Evolutionary conservation across 2,113 vertebrate genomes (phyloP).

Genomic region (Casuarius casuarius): DNA sequence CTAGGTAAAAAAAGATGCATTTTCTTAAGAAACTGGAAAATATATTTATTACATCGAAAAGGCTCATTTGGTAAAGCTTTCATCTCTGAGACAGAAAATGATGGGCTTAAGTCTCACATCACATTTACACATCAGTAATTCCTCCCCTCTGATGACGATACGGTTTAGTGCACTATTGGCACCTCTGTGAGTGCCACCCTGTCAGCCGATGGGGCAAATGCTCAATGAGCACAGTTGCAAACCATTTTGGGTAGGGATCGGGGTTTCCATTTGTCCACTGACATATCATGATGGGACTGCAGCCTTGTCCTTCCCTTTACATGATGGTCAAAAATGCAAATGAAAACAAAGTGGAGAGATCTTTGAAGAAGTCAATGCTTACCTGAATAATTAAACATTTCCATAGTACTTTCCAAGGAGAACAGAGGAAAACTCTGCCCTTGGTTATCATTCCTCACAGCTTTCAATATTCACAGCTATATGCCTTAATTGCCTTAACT

Average conservation of each 20-base stretch:
- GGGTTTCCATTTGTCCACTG: background rate
- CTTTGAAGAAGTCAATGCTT: background rate
- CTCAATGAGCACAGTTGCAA: background rate
- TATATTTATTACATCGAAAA: background rate
- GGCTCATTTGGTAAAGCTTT: conserved; percentile 21
- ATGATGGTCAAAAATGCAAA: fast-evolving
- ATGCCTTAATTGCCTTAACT: background rate
- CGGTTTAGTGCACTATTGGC: background rate
- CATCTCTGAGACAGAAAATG: conserved; percentile 1
- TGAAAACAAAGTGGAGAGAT: background rate
- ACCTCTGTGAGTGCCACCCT: conserved; percentile 21
- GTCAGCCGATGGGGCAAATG: conserved; percentile 14
- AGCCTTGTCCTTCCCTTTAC: background rate
- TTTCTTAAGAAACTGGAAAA: background rate
- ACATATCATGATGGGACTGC: no score
- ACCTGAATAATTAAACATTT: background rate
- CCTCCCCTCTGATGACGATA: background rate
- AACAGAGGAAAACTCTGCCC: background rate
- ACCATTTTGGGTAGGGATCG: background rate
- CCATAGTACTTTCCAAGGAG: background rate
- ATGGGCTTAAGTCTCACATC: background rate
- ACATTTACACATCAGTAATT: background rate
- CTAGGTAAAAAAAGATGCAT: conserved; percentile 13
- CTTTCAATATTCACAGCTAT: background rate
- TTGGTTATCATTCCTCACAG: background rate